Evolutionary conservation across 2,113 vertebrate species (phyloP).

Genomic region (Fregata magnificens): DNA sequence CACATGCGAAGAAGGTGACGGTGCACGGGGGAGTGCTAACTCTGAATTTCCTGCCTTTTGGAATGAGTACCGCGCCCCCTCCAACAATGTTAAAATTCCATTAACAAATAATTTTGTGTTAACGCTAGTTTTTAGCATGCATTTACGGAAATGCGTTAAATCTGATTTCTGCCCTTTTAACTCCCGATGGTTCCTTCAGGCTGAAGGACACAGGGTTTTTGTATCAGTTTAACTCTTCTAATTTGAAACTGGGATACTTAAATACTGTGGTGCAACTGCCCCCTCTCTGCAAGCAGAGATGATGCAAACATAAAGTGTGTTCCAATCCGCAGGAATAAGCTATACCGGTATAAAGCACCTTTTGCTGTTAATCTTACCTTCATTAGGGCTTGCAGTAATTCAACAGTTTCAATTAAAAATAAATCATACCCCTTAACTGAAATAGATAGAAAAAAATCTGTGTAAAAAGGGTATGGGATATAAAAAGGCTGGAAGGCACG

Average conservation of each 20-base stretch:
- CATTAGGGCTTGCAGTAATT: not conserved
- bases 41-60: conserved; percentile 32
- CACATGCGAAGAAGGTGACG: not conserved
- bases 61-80: fast-evolving
- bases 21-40: not conserved
- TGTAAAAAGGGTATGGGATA: not conserved
- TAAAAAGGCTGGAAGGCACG: not conserved
- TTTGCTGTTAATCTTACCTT: not conserved
- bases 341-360: not conserved
- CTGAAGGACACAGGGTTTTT: not conserved
- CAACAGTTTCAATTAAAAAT: not conserved
- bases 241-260: not conserved
- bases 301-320: not conserved
- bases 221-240: not conserved
- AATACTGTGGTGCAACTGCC: not conserved
- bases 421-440: not conserved
- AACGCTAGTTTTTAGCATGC: not conserved
- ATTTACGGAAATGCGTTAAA: not conserved
- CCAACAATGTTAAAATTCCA: not conserved
- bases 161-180: not conserved
- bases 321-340: not conserved
- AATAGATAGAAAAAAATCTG: not conserved
- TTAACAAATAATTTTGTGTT: not conserved
- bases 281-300: not conserved
- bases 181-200: not conserved